Evolutionary conservation across 2,888 invertebrate genomes (phyloP).

Genomic region (Drosophila atroscutellata): DNA sequence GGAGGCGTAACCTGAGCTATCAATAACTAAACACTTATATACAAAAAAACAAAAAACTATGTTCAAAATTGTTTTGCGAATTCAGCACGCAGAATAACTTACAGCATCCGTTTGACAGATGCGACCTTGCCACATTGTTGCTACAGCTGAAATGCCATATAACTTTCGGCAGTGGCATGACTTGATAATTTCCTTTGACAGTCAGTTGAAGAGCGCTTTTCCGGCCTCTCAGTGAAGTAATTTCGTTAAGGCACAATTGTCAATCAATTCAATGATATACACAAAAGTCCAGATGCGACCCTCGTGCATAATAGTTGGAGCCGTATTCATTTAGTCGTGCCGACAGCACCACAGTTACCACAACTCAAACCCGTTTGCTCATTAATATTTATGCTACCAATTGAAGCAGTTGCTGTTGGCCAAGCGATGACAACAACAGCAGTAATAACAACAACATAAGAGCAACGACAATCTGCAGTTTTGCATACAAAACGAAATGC

Average conservation of each 20-base stretch:
- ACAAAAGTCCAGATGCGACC: slow-evolving; percentile 27
- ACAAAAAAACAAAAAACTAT: neutral
- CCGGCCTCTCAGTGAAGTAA: slow-evolving; percentile 50
- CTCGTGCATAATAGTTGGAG: slow-evolving; percentile 12
- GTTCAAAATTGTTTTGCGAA: slow-evolving; percentile 31
- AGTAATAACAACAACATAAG: slow-evolving; percentile 5
- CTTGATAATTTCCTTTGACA: slow-evolving; percentile 27
- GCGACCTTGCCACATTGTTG: slow-evolving; percentile 52
- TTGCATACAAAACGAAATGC: slow-evolving; percentile 55
- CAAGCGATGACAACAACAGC: slow-evolving; percentile 48
- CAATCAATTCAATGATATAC: slow-evolving; percentile 52
- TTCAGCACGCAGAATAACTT: slow-evolving; percentile 49
- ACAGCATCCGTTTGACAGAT: slow-evolving; percentile 38
- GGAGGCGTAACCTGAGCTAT: slow-evolving; percentile 41
- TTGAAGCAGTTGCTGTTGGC: slow-evolving; percentile 58
- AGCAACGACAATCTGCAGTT: slow-evolving; percentile 34
- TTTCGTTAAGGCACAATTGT: slow-evolving; percentile 56
- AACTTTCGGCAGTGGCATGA: slow-evolving; percentile 28
- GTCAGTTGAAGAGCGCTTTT: slow-evolving; percentile 41
- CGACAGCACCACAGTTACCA: slow-evolving; percentile 48
- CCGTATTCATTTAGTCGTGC: slow-evolving; percentile 29
- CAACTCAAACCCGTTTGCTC: slow-evolving; percentile 68
- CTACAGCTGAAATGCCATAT: slow-evolving; percentile 27
- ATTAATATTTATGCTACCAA: slow-evolving; percentile 74
- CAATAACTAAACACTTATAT: slow-evolving; percentile 15